These are phyloP conservation scores for Anoplius nigerrimus DNA, from an alignment of 2,888 invertebrate genomes.

Conservation along the genomic window DNA sequence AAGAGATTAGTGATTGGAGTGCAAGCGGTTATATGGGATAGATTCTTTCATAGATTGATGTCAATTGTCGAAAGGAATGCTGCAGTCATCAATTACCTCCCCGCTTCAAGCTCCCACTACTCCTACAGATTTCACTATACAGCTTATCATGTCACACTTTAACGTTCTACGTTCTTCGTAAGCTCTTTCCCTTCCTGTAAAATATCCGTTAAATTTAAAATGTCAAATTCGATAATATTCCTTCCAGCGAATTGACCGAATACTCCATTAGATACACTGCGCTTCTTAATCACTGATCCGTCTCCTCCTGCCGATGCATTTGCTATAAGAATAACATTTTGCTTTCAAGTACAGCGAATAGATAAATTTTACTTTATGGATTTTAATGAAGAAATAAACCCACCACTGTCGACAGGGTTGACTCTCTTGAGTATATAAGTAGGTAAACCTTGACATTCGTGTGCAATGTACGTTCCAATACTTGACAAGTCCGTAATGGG, in stretches of 20 bases:
- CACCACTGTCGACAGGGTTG: slow-evolving; percentile 71
- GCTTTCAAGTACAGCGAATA: neutral
- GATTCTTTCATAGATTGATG: no score
- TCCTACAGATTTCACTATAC: slow-evolving; percentile 35
- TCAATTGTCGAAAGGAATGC: no score
- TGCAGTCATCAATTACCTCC: no score
- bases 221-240: slow-evolving; percentile 84
- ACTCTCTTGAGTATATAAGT: slow-evolving; percentile 85
- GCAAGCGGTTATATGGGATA: no score
- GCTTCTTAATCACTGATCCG: slow-evolving; percentile 56
- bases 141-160: slow-evolving; percentile 49
- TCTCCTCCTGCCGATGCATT: no score
- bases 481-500: slow-evolving; percentile 80
- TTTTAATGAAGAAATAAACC: no score
- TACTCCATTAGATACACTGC: slow-evolving; percentile 75
- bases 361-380: slow-evolving; percentile 61
- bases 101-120: no score
- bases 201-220: slow-evolving; percentile 79
- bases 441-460: slow-evolving; percentile 83
- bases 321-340: neutral
- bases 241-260: slow-evolving; percentile 88
- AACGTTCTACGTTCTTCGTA: slow-evolving; percentile 54
- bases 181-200: slow-evolving; percentile 31
- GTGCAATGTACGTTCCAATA: slow-evolving; percentile 83
- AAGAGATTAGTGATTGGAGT: no score